Conservation (phyloP, 92 coral and sea anemone genomes). For the Zoanthus sociatus region DNA sequence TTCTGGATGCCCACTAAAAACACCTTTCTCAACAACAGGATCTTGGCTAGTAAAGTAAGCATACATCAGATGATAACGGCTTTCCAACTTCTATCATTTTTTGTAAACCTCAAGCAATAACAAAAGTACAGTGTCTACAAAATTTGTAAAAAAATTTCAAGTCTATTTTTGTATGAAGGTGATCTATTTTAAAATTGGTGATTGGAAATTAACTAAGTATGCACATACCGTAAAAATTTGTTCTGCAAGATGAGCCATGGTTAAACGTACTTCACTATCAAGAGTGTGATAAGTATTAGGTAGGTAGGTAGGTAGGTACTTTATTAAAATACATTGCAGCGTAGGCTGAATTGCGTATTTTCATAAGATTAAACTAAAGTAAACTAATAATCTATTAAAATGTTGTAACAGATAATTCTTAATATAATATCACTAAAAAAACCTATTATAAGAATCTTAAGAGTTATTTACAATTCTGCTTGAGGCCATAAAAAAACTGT, state of each 20-base stretch:
- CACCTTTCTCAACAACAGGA: slow-evolving; percentile 1
- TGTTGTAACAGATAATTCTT: no score
- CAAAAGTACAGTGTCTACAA: not conserved
- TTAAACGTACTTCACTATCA: slow-evolving; percentile 48
- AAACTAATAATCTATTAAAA: no score
- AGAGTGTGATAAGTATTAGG: slow-evolving; percentile 57
- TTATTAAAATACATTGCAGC: no score
- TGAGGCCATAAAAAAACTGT: no score
- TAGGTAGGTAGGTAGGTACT: no score
- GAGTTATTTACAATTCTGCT: no score
- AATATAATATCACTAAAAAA: no score
- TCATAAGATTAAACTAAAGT: no score
- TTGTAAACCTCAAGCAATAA: not conserved
- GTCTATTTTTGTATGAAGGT: no score
- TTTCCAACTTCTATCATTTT: not conserved
- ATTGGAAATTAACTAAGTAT: slow-evolving; percentile 17
- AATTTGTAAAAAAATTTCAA: not conserved
- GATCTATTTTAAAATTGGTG: slow-evolving; percentile 41
- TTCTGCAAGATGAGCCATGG: slow-evolving; percentile 49
- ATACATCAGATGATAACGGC: not conserved
- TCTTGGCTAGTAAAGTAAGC: not conserved
- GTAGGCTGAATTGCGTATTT: no score
- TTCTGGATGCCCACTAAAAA: not conserved
- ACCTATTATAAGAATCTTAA: no score
- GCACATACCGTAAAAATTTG: slow-evolving; percentile 30